These are phyloP conservation scores for Triops longicaudatus DNA, from an alignment of 1,140 invertebrate species.

Conservation along the genomic window DNA sequence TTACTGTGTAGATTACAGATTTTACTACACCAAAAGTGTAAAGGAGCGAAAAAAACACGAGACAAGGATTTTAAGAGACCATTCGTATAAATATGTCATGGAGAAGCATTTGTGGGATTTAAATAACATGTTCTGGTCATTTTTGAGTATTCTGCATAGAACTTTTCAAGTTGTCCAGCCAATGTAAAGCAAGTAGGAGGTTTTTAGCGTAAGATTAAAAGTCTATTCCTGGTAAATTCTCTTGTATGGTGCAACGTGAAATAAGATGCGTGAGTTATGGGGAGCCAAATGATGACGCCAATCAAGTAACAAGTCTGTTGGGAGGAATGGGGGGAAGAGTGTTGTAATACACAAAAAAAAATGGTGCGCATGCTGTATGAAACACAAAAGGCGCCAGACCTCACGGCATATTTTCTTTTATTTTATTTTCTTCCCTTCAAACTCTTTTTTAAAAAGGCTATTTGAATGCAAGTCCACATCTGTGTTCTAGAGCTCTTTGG, in stretches of 20 bases:
- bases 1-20: neutral
- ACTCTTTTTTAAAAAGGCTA: neutral
- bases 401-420: neutral
- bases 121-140: too few relatives aligned
- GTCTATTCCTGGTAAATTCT: neutral
- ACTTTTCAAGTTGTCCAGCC: too few relatives aligned
- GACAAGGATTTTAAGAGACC: too few relatives aligned
- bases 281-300: neutral
- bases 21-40: too few relatives aligned
- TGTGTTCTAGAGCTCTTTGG: slow-evolving; percentile 12
- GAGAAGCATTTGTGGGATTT: too few relatives aligned
- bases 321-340: neutral
- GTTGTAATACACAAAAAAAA: neutral
- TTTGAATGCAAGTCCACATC: slow-evolving; percentile 12
- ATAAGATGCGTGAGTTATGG: slow-evolving; percentile 11
- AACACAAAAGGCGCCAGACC: slow-evolving; percentile 1
- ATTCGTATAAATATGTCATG: too few relatives aligned
- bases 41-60: too few relatives aligned
- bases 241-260: neutral
- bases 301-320: slow-evolving; percentile 6
- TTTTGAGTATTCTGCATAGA: too few relatives aligned
- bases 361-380: neutral
- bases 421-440: neutral
- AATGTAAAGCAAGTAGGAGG: too few relatives aligned
- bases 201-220: too few relatives aligned